A percentile compares a stretch with the other conserved stretches of the same genome.
Conservation (phyloP, 2,888 invertebrate genomes). For the Scaptomyza reducta region DNA sequence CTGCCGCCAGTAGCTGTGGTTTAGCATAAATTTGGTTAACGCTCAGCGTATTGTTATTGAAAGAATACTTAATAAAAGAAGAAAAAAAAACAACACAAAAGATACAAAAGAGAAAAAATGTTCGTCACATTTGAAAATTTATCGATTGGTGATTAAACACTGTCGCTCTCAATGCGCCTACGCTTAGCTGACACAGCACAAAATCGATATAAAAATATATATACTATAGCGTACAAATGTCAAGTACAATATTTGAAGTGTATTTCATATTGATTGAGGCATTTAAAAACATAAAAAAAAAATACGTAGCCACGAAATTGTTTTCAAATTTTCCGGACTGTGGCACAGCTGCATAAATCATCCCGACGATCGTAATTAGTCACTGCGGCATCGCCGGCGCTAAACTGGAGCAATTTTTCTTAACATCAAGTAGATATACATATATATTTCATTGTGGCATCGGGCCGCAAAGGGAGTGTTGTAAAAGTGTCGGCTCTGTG, state of each 20-base stretch:
- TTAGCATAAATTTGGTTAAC: conserved; percentile 67
- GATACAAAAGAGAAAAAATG: conserved; percentile 23
- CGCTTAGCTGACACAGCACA: conserved; percentile 47
- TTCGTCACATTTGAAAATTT: conserved; percentile 35
- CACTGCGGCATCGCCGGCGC: conserved; percentile 66
- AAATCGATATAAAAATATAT: not conserved
- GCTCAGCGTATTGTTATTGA: conserved; percentile 42
- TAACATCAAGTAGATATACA: conserved; percentile 34
- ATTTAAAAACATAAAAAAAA: conserved; percentile 45
- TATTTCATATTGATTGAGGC: conserved; percentile 64
- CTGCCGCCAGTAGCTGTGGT: conserved; percentile 60
- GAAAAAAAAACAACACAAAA: conserved; percentile 18
- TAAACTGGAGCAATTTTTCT: conserved; percentile 81
- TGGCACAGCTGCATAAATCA: conserved; percentile 76
- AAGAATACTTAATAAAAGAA: conserved; percentile 12
- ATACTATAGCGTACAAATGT: not conserved
- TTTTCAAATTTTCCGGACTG: conserved; percentile 47
- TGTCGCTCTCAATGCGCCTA: conserved; percentile 48
- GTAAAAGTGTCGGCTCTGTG: conserved; percentile 81
- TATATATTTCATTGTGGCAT: conserved; percentile 15
- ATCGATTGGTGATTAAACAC: conserved; percentile 58
- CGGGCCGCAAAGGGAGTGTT: conserved; percentile 45
- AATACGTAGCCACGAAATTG: not conserved
- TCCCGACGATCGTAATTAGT: conserved; percentile 77
- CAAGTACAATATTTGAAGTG: conserved; percentile 8